Conservation (phyloP, 2,888 invertebrate species). For the Yponomeuta malinellus region DNA sequence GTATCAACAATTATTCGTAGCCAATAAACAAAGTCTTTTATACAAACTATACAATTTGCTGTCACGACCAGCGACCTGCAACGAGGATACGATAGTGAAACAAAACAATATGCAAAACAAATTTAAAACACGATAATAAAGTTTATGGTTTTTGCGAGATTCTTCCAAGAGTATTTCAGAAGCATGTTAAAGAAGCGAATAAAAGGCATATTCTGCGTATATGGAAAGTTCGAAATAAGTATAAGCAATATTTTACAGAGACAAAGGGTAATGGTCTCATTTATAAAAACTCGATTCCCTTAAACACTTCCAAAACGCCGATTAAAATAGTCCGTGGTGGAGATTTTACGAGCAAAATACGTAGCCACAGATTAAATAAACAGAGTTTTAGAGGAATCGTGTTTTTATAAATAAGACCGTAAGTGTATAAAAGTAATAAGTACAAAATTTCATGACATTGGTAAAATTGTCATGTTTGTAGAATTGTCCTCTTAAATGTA, state of each 20-base stretch:
- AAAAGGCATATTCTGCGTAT: background rate
- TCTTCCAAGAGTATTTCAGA: constrained; percentile 12
- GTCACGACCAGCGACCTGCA: constrained; percentile 46
- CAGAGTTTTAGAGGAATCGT: too few relatives aligned
- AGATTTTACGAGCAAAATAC: too few relatives aligned
- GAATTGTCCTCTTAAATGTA: too few relatives aligned
- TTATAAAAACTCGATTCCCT: too few relatives aligned
- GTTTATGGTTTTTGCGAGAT: background rate
- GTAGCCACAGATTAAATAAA: too few relatives aligned
- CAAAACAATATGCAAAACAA: constrained; percentile 23
- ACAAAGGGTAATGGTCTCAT: background rate
- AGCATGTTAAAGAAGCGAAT: constrained; percentile 5
- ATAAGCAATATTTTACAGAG: background rate
- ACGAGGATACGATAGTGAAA: constrained; percentile 35
- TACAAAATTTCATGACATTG: too few relatives aligned
- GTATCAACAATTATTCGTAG: constrained; percentile 29
- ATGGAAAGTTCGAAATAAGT: background rate
- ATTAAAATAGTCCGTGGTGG: too few relatives aligned
- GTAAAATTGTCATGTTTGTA: too few relatives aligned
- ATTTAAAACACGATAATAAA: constrained; percentile 13
- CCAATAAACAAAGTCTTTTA: constrained; percentile 40
- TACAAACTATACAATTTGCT: constrained; percentile 36
- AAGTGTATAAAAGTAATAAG: too few relatives aligned
- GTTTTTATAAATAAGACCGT: too few relatives aligned
- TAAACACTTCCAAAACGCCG: too few relatives aligned